Conservation (phyloP, 2,888 invertebrate species). For the Hydraecia micacea region DNA sequence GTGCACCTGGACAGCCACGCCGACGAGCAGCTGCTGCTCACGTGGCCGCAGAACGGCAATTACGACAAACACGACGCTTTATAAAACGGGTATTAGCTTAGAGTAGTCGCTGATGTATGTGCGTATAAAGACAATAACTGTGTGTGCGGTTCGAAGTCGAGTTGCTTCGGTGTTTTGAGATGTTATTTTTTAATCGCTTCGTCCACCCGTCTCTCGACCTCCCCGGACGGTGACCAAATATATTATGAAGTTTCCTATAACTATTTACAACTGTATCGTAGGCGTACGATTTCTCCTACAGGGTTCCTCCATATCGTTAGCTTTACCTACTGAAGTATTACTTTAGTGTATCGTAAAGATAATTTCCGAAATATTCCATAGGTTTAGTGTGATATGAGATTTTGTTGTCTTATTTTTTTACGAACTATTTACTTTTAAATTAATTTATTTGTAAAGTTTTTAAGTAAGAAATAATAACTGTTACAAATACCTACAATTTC, state of each 20-base stretch:
- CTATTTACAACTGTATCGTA: constrained; percentile 83
- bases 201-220: constrained; percentile 81
- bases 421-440: constrained; percentile 51
- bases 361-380: constrained; percentile 87
- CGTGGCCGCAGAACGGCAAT: constrained; percentile 87
- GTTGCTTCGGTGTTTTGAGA: constrained; percentile 80
- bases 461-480: constrained; percentile 27
- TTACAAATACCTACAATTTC: constrained; percentile 18
- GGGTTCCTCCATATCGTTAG: constrained; percentile 90
- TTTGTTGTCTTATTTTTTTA: constrained; percentile 73
- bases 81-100: constrained; percentile 83
- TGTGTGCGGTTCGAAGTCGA: constrained; percentile 81
- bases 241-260: constrained; percentile 81
- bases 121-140: constrained; percentile 83
- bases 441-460: constrained; percentile 45
- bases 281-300: constrained; percentile 87
- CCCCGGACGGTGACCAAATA: constrained; percentile 84
- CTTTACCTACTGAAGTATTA: constrained; percentile 89
- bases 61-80: constrained; percentile 81
- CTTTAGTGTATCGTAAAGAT: constrained; percentile 84
- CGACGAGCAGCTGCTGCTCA: constrained; percentile 89
- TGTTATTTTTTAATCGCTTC: constrained; percentile 83
- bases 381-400: constrained; percentile 79
- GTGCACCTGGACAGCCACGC: constrained; percentile 77
- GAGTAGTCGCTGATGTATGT: constrained; percentile 76